phyloP scores from a whole-genome alignment of 2,113 vertebrate genomes.

The Danionella cerebrum region DNA sequence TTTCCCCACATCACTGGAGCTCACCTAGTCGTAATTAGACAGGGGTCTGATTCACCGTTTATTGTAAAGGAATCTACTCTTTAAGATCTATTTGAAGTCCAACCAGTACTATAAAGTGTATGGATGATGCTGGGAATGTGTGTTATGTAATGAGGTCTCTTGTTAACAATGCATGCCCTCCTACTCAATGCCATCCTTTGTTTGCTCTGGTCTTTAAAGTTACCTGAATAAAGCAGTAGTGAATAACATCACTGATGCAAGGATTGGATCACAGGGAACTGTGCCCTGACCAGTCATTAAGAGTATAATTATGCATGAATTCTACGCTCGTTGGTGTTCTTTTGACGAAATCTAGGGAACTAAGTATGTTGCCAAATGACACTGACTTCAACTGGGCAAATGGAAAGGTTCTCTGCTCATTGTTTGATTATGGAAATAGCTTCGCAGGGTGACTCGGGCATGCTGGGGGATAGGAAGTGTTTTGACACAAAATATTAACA shows the following conservation, averaged over 20 bases:
- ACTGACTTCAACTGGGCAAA: background rate
- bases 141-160: background rate
- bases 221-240: background rate
- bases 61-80: background rate
- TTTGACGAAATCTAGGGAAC: background rate
- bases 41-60: background rate
- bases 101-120: background rate
- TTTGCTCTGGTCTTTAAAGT: background rate
- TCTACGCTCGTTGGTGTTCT: background rate
- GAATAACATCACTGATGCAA: background rate
- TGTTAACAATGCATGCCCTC: background rate
- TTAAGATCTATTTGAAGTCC: background rate
- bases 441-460: background rate
- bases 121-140: background rate
- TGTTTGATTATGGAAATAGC: background rate
- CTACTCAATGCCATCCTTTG: background rate
- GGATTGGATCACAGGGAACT: background rate
- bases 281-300: background rate
- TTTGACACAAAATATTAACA: background rate
- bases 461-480: background rate
- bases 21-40: too few relatives aligned
- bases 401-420: background rate
- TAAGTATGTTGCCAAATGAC: background rate
- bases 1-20: too few relatives aligned
- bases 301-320: background rate